These are phyloP conservation scores for Eublepharis macularius DNA, from an alignment of 2,113 vertebrate species.

Conservation along the genomic window DNA sequence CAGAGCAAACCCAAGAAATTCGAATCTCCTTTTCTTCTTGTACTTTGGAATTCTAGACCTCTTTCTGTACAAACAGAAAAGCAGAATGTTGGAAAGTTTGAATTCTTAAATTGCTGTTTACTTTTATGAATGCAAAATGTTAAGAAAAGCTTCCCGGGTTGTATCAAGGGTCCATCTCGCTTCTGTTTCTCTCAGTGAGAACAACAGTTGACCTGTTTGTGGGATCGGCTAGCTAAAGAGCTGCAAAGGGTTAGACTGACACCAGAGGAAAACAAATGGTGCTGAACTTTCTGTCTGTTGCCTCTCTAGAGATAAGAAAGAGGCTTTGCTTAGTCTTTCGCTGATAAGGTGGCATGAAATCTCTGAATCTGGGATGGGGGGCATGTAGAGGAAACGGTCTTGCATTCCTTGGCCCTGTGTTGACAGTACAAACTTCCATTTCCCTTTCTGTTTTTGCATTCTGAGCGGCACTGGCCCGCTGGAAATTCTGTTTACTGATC, in stretches of 20 bases:
- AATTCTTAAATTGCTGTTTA: too few species aligned
- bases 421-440: slow-evolving; percentile 71
- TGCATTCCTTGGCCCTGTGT: slow-evolving; percentile 64
- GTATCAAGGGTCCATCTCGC: too few species aligned
- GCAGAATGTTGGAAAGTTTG: too few species aligned
- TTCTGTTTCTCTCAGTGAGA: too few species aligned
- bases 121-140: too few species aligned
- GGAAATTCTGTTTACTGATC: slow-evolving; percentile 62
- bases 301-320: slow-evolving; percentile 48
- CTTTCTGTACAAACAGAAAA: too few species aligned
- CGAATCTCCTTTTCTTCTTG: too few species aligned
- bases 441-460: slow-evolving; percentile 64
- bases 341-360: slow-evolving; percentile 58
- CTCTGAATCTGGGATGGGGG: slow-evolving; percentile 56
- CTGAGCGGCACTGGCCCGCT: slow-evolving; percentile 53
- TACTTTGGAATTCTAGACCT: too few species aligned
- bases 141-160: too few species aligned
- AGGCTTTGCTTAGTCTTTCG: slow-evolving; percentile 59
- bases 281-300: slow-evolving; percentile 47
- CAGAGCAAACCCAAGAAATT: too few species aligned
- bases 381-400: slow-evolving; percentile 66
- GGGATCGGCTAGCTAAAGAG: slow-evolving; percentile 34
- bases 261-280: slow-evolving; percentile 50
- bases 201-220: slow-evolving; percentile 28
- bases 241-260: slow-evolving; percentile 38